Base-by-base conservation (phyloP, 2,888 invertebrate genomes). In the Drosophila phalerata region DNA sequence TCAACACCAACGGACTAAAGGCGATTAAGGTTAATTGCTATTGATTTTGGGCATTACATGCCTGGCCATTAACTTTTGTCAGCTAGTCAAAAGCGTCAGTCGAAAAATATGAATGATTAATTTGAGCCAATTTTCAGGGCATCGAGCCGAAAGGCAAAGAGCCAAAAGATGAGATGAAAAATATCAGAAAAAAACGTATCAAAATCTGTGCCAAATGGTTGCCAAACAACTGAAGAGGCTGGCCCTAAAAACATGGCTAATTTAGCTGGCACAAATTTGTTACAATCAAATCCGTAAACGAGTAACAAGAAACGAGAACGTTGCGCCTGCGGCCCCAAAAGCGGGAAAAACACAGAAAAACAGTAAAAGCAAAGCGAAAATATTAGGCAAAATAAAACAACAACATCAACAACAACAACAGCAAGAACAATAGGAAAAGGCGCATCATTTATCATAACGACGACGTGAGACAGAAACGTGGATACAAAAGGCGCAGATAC, bases 391-490 rank as follows among this genome's bases (percentile, higher is more conserved):
- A 81, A 48, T 15, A 69, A 61, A 61, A 43, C 32, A 49, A 56
- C 42, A 60, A 34, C n/a, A 55, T 13, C 13, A 71, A 51, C 40
- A 40, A 40, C 17, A 61, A 17, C 6, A 53, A 22, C 5, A 56
- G 25, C 8, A 57, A 47, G 19, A 64, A 67, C 15, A 49, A 42
- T 34, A 61, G 52, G 37, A 72, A 68, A 68, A 69, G 73, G 62
- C 68, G 84, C 84, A 86, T 85, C 85, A 85, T 85, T 85, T 85
- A 86, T 85, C 85, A 85, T 85, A 85, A 85, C 85, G 80, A 74
- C 58, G 73, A 78, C 81, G 84, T 81, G 84, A 73, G 84, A 63
- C 78, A 70, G 64, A 67, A 69, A 62, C 52, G 58, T 40, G 43
- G 68, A 72, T 60, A 69, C 77, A 74, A 69, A 67, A 60, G 45